phyloP scores from a whole-genome alignment of 2,888 invertebrate genomes.

The Cinara cedri region DNA sequence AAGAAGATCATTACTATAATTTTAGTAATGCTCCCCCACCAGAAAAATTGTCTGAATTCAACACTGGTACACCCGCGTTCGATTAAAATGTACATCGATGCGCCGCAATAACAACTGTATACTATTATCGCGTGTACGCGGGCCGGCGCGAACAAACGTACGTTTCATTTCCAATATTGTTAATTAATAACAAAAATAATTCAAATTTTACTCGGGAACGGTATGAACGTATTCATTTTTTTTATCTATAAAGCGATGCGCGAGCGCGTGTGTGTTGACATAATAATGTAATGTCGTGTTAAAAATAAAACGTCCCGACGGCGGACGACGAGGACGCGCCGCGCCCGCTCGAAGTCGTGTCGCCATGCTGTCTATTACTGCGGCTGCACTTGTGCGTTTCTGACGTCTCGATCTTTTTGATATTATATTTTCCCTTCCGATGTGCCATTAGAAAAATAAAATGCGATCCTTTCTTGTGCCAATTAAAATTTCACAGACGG shows the following conservation, averaged over 20 bases:
- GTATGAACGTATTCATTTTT: not conserved
- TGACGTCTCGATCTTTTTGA: conserved; percentile 28
- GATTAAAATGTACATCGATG: too few relatives aligned
- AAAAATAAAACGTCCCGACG: conserved; percentile 47
- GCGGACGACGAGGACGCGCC: too few relatives aligned
- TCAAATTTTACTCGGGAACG: too few relatives aligned
- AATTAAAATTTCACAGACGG: not conserved
- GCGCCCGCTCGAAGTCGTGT: conserved; percentile 34
- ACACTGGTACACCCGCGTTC: too few relatives aligned
- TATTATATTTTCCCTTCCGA: not conserved
- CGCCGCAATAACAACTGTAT: too few relatives aligned
- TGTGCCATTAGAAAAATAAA: conserved; percentile 7
- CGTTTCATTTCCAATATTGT: too few relatives aligned
- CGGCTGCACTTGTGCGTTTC: conserved; percentile 10
- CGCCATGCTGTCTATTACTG: conserved; percentile 54
- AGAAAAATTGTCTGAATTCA: too few relatives aligned
- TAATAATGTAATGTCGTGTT: conserved; percentile 49
- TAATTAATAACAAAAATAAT: too few relatives aligned
- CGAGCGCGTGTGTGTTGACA: conserved; percentile 43
- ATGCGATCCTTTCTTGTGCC: not conserved
- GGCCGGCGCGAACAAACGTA: too few relatives aligned
- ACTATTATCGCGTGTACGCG: too few relatives aligned
- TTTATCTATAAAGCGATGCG: not conserved
- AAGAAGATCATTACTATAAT: too few relatives aligned
- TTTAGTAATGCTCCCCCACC: too few relatives aligned